Conservation (phyloP, 2,797 vertebrate genomes). For the Acipenser transmontanus region DNA sequence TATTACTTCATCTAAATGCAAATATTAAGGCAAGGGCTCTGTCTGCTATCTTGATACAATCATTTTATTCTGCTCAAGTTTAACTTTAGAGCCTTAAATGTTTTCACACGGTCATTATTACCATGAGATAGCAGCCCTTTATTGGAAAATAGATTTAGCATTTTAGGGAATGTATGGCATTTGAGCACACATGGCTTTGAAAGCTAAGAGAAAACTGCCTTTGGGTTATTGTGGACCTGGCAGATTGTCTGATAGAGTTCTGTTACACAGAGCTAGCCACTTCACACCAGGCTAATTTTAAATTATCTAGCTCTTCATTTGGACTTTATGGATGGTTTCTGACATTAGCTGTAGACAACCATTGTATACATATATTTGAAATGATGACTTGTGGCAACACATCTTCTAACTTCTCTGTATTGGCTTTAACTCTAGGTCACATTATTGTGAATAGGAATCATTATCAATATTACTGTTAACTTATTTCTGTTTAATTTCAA, state of each 20-base stretch:
- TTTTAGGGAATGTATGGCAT: not conserved
- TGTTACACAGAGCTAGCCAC: no score
- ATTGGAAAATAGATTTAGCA: not conserved
- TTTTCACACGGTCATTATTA: conserved; percentile 61
- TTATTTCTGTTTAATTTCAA: no score
- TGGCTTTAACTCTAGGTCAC: no score
- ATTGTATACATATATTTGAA: no score
- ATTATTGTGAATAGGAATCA: no score
- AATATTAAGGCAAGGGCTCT: conserved; percentile 50
- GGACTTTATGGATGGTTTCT: no score
- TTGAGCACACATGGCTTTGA: not conserved
- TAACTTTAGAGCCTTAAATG: conserved; percentile 55
- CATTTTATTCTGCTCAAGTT: conserved; percentile 49
- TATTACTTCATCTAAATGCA: conserved; percentile 75
- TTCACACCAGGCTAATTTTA: no score
- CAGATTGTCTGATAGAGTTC: not conserved
- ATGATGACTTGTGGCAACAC: no score
- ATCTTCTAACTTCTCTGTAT: no score
- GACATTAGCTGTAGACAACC: no score
- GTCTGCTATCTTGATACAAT: conserved; percentile 51
- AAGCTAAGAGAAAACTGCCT: not conserved
- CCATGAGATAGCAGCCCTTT: conserved; percentile 43
- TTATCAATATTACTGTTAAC: no score
- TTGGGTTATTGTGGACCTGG: not conserved
- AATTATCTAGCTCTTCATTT: no score